These are phyloP conservation scores for Anastatus disparis DNA, from an alignment of 1,140 invertebrate genomes.

Conservation along the genomic window DNA sequence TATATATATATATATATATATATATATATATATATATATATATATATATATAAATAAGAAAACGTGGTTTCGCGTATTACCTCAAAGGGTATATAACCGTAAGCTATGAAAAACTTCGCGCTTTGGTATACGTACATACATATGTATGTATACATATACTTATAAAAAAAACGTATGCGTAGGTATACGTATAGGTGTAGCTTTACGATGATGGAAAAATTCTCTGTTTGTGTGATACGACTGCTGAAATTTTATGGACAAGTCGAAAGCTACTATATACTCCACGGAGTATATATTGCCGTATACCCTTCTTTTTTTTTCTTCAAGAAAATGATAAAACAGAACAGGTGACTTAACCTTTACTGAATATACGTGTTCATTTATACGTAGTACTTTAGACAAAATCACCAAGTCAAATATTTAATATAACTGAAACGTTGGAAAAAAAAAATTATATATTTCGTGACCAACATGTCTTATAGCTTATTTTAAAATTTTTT, in stretches of 20 bases:
- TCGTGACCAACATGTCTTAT: too few species aligned
- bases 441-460: too few species aligned
- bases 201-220: conserved; percentile 33
- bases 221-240: conserved; percentile 13
- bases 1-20: not conserved
- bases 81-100: conserved; percentile 17
- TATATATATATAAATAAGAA: not conserved
- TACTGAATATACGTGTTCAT: too few species aligned
- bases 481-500: too few species aligned
- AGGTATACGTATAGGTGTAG: not conserved
- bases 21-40: not conserved
- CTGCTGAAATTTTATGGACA: conserved; percentile 24
- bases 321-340: too few species aligned
- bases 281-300: too few species aligned
- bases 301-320: too few species aligned
- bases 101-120: conserved; percentile 27
- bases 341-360: too few species aligned
- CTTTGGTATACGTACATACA: not conserved
- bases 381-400: too few species aligned
- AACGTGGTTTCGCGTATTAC: not conserved
- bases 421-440: too few species aligned
- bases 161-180: not conserved
- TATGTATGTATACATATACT: not conserved
- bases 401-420: too few species aligned
- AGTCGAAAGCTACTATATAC: not conserved